phyloP scores from a whole-genome alignment of 1,140 invertebrate genomes.

The Drosophila nigrodunni region DNA sequence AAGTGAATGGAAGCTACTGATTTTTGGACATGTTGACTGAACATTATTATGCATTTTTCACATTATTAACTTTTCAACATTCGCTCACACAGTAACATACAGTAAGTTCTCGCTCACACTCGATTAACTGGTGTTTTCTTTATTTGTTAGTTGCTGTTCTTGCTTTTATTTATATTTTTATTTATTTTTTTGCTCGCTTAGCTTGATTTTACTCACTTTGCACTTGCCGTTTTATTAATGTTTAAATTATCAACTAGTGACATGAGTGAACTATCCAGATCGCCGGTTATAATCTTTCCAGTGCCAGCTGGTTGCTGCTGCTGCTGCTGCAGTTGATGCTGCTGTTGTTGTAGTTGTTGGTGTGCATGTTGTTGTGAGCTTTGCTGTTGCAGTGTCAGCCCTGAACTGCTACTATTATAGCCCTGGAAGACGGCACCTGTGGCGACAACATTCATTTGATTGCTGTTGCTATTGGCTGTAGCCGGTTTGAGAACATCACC shows the following conservation, averaged over 20 bases:
- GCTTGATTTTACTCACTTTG: constrained; percentile 87
- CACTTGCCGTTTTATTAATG: constrained; percentile 92
- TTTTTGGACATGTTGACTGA: background rate
- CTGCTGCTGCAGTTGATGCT: constrained; percentile 69
- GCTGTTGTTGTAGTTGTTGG: constrained; percentile 78
- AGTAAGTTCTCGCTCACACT: constrained; percentile 39
- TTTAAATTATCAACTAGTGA: constrained; percentile 95
- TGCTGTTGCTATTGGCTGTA: constrained; percentile 82
- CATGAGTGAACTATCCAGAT: constrained; percentile 95
- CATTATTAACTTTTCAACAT: constrained; percentile 11
- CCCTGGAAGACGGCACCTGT: constrained; percentile 68
- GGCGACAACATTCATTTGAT: constrained; percentile 83
- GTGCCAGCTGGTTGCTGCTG: constrained; percentile 84
- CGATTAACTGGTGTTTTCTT: constrained; percentile 22
- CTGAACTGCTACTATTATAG: constrained; percentile 48
- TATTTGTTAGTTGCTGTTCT: constrained; percentile 22
- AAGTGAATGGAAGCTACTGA: background rate
- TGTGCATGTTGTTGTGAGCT: constrained; percentile 71
- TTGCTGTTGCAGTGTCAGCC: constrained; percentile 55
- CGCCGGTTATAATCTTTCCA: constrained; percentile 93
- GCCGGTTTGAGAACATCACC: constrained; percentile 89
- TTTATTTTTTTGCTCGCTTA: constrained; percentile 1
- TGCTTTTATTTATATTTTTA: constrained; percentile 1
- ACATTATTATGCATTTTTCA: constrained; percentile 26
- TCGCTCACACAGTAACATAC: constrained; percentile 6